Evolutionary conservation across 1,140 invertebrate genomes (phyloP), one percentile per base, ranked within the genome.

Genomic region (Euura lappo): DNA sequence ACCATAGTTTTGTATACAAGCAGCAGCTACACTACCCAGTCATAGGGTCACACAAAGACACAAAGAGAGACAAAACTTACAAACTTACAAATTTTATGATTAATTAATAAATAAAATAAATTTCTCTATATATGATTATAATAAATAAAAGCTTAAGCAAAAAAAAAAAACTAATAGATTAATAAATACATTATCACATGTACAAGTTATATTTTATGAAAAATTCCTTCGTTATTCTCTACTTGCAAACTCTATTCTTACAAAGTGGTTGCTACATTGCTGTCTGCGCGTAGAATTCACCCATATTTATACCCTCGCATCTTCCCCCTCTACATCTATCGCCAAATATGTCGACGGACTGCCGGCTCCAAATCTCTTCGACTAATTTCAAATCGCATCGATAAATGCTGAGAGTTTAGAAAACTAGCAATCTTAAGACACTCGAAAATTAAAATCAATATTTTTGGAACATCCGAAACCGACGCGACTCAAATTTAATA

Each of bases 251-350:
- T 60, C 8, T 60, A 60, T 11, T 60, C 51, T 60, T 11, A 60
- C 51, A 60, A 60, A n/a, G 51, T 60, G 6, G 13, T 79, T 78
- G 79, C 83, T 84, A 85, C 74, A 79, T 78, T 77, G 74, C 78
- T 79, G 65, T 47, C 74, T 69, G 70, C 71, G 69, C 45, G 78
- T 76, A 13, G 76, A 80, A 78, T 78, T 77, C 51, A 45, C 72
- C 46, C 71, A 71, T 84, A 81, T 83, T 85, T 85, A 68, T 68
- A 11, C 66, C 66, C 44, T 68, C 10, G 7, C 5, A 8, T 60
- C 13, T 60, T 60, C 51, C 13, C 51, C 44, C 42, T 13, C 67
- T 43, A 44, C 67, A 68, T n/a, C 10, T 68, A n/a, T 68, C 13
- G 28, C 13, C 5, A 28, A 28, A 28, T 28, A 28, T 28, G 28